These are phyloP conservation scores for Burhinus oedicnemus DNA, from an alignment of 2,113 vertebrate species.

Conservation along the genomic window DNA sequence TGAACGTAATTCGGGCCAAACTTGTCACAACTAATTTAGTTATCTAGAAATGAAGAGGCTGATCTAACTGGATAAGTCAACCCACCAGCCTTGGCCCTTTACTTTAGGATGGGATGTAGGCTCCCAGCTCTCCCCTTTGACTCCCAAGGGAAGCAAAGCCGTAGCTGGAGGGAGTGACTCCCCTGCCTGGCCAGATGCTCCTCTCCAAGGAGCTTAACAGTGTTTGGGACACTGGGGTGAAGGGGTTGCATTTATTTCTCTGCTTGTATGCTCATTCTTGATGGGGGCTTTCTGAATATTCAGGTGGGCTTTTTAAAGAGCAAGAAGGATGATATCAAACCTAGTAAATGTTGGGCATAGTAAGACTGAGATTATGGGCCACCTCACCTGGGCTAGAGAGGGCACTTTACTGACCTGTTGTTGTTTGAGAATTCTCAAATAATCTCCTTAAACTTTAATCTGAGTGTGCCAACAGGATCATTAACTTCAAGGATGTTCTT, in stretches of 20 bases:
- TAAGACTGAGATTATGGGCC: background rate
- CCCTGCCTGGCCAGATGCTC: background rate
- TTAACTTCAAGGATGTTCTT: background rate
- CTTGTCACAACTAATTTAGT: background rate
- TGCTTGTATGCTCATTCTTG: background rate
- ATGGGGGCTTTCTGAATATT: background rate
- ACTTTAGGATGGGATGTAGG: background rate
- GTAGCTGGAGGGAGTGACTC: background rate
- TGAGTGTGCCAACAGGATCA: background rate
- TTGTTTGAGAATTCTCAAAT: background rate
- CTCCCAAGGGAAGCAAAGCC: background rate
- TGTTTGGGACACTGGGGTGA: rapidly evolving
- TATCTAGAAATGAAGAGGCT: background rate
- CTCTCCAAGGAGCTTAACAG: background rate
- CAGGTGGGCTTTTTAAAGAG: background rate
- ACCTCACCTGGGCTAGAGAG: rapidly evolving
- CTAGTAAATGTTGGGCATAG: rapidly evolving
- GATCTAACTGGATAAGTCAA: background rate
- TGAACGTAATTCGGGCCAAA: rapidly evolving
- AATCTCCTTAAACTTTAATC: background rate
- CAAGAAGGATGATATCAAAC: background rate
- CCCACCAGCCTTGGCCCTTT: background rate
- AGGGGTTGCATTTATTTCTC: background rate
- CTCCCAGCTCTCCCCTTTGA: background rate
- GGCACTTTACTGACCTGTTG: background rate